Base-by-base conservation (phyloP, 2,113 vertebrate genomes). In the Meriones unguiculatus region DNA sequence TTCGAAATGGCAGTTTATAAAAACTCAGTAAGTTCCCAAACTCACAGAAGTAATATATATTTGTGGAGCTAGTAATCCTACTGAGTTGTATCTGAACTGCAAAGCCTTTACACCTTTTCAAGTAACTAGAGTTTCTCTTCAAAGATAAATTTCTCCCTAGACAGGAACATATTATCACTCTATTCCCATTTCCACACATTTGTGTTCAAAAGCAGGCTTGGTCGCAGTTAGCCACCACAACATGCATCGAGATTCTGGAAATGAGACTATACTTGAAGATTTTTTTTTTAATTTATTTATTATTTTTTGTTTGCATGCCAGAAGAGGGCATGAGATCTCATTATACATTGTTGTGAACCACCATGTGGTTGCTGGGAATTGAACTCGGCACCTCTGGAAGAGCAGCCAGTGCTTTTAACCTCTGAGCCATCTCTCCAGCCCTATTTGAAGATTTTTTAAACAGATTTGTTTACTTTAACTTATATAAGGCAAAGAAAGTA, bases 221-320 rank as follows among this genome's bases (percentile, higher is more conserved):
- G 35, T 78, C 81, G 24, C 82, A 67, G 7, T 91, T 95, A 73
- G 54, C 30, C 38, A 86, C 24, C 75, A 73, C 35, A 89, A 46
- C 64, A 72, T 96, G 6, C 32, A 88, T 25, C 17, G 59, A 25
- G 52, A 81, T 92, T 94, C 70, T 85, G 46, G 25, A 96, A 65
- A 35, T 86, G 32, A 77, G 75, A 90, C 15, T 80, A 0, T 41
- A 76, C 76, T 81, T 80, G 46, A 95, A 90, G 41, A 81, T 67
- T 57, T 57, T 57, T 57, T 57, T 57, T 57, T 57, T 3, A 46
- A 46, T 46, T 46, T 46, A 46, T 46, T 46, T 46, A 46, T 46
- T 46, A 46, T 46, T 46, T 46, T 46, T 2, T 46, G 41, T 46
- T 46, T 46, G 4, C 41, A 46, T 46, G 41, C 41, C 41, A 46